These are phyloP conservation scores for Catamblyrhynchus diadema DNA, from an alignment of 2,797 vertebrate genomes.

Conservation along the genomic window DNA sequence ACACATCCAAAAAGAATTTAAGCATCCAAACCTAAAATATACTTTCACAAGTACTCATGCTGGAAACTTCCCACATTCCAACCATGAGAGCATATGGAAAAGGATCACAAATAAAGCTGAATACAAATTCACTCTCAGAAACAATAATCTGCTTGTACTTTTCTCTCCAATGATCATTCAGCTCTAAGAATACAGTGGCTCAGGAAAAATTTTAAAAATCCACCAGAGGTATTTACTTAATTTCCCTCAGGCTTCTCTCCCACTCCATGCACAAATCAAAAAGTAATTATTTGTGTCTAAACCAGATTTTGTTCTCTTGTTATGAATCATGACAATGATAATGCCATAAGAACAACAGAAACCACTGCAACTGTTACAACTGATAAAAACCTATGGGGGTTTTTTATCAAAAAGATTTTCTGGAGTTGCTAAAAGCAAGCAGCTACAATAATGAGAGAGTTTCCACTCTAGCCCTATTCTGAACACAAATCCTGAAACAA, in stretches of 20 bases:
- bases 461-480: background rate
- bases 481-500: background rate
- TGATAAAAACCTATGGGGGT: background rate
- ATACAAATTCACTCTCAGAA: background rate
- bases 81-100: accelerated
- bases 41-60: background rate
- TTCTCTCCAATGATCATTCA: background rate
- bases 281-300: slow-evolving; percentile 6
- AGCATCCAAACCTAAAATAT: slow-evolving; percentile 11
- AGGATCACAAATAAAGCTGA: slow-evolving; percentile 8
- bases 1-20: background rate
- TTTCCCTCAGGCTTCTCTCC: slow-evolving; percentile 10
- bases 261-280: background rate
- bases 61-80: background rate
- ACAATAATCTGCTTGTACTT: background rate
- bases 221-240: background rate
- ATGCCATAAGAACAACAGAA: background rate
- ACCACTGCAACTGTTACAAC: background rate
- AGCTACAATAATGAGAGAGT: background rate
- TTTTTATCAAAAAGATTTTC: background rate
- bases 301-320: background rate
- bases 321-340: background rate
- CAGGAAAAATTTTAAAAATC: background rate
- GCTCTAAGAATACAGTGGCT: background rate
- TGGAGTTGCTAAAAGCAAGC: background rate